Percentiles rank a stretch among this genome's conserved stretches.
phyloP scores from a whole-genome alignment of 1,140 invertebrate genomes.

The Agrypnia vestita region DNA sequence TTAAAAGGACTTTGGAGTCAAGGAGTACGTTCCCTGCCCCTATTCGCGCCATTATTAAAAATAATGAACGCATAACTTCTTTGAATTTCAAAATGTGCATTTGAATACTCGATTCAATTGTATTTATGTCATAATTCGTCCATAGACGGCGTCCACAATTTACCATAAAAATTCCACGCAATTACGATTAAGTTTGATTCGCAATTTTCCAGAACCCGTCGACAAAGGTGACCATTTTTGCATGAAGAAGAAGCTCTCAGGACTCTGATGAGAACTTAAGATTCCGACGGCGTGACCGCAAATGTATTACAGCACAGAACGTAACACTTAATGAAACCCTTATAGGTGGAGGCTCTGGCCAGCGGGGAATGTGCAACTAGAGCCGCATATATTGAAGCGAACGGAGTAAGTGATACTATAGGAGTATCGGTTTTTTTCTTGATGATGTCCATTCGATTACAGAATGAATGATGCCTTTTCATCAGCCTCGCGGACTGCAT shows the following conservation, averaged over 20 bases:
- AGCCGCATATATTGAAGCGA: background rate
- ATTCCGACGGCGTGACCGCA: background rate
- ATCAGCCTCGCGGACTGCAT: background rate
- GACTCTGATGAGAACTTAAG: conserved; percentile 8
- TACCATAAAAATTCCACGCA: no score
- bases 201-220: no score
- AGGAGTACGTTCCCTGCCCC: no score
- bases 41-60: no score
- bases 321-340: conserved; percentile 23
- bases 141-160: no score
- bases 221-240: background rate
- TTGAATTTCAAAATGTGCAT: no score
- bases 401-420: background rate
- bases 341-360: background rate
- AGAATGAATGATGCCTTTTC: background rate
- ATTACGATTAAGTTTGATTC: no score
- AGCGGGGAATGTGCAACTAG: background rate
- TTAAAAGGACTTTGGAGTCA: no score
- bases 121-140: no score
- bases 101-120: no score
- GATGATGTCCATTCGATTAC: conserved; percentile 6
- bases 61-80: no score
- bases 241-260: conserved; percentile 19
- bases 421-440: background rate
- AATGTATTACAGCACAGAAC: conserved; percentile 5